Evolutionary conservation across 2,888 invertebrate genomes (phyloP).

Genomic region (Volucella inflata): DNA sequence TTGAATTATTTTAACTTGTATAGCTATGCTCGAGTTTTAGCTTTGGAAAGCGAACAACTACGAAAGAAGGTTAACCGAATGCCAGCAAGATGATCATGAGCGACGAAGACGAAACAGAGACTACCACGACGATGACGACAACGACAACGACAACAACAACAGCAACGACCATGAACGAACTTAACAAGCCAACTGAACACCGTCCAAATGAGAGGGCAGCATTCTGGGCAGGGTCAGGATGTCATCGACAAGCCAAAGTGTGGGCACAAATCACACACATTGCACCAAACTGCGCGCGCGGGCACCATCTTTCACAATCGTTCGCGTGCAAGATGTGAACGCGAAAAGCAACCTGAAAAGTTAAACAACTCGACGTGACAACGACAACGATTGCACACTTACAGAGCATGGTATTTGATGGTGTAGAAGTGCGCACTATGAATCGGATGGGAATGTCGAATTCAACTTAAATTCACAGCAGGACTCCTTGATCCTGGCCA

Average conservation of each 20-base stretch:
- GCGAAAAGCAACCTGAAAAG: slow-evolving; percentile 32
- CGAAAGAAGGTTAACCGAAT: slow-evolving; percentile 50
- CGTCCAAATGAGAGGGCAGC: slow-evolving; percentile 72
- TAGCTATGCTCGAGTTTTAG: slow-evolving; percentile 50
- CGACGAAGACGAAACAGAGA: slow-evolving; percentile 35
- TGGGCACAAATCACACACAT: slow-evolving; percentile 73
- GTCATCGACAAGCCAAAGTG: slow-evolving; percentile 74
- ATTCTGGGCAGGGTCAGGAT: slow-evolving; percentile 75
- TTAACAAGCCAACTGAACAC: slow-evolving; percentile 63
- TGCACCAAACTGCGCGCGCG: slow-evolving; percentile 42
- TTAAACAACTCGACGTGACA: slow-evolving; percentile 30
- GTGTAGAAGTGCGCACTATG: slow-evolving; percentile 58
- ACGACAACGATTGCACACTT: slow-evolving; percentile 59
- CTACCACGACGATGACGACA: slow-evolving; percentile 19
- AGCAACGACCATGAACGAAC: slow-evolving; percentile 55
- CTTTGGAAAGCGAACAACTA: slow-evolving; percentile 36
- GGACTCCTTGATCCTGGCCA: slow-evolving; percentile 73
- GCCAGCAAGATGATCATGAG: slow-evolving; percentile 45
- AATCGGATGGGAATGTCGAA: slow-evolving; percentile 71
- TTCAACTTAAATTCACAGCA: slow-evolving; percentile 75
- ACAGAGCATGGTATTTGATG: slow-evolving; percentile 36
- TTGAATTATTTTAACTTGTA: slow-evolving; percentile 25
- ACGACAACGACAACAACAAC: slow-evolving; percentile 50
- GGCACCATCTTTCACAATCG: neutral
- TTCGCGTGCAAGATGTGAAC: slow-evolving; percentile 51